Evolutionary conservation across 2,113 vertebrate species (phyloP).

Genomic region (Hydrochoerus hydrochaeris): DNA sequence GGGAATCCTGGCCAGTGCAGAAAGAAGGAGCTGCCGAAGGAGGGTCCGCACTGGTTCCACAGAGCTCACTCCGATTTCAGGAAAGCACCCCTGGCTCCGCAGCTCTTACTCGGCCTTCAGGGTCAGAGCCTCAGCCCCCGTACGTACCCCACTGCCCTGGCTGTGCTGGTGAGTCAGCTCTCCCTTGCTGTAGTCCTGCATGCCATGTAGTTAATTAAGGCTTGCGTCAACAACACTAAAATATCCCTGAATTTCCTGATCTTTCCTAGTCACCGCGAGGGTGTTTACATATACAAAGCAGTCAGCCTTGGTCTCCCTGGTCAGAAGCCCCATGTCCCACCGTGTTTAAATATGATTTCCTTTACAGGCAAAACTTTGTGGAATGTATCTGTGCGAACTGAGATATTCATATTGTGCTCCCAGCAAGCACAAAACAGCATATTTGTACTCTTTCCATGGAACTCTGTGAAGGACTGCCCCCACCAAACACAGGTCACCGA

Average conservation of each 20-base stretch:
- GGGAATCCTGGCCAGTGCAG: background rate
- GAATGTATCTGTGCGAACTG: background rate
- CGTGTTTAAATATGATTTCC: conserved; percentile 13
- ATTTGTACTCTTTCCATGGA: background rate
- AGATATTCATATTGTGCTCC: background rate
- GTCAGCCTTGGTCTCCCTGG: background rate
- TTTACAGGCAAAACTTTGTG: conserved; percentile 2
- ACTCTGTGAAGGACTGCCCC: background rate
- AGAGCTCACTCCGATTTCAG: background rate
- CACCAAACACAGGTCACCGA: background rate
- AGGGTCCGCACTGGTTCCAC: background rate
- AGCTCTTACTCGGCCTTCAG: background rate
- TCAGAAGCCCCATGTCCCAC: background rate
- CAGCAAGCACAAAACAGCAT: background rate
- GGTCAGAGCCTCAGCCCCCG: background rate
- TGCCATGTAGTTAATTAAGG: background rate
- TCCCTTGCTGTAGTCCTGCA: background rate
- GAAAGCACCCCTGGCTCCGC: background rate
- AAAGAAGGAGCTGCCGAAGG: background rate
- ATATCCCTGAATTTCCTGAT: conserved; percentile 32
- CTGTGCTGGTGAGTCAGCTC: background rate
- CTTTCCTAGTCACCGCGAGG: background rate
- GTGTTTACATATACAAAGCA: background rate
- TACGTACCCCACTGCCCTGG: background rate
- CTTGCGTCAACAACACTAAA: background rate